Base-by-base conservation (phyloP, 2,797 vertebrate genomes). In the Pseudomugil tenellus region DNA sequence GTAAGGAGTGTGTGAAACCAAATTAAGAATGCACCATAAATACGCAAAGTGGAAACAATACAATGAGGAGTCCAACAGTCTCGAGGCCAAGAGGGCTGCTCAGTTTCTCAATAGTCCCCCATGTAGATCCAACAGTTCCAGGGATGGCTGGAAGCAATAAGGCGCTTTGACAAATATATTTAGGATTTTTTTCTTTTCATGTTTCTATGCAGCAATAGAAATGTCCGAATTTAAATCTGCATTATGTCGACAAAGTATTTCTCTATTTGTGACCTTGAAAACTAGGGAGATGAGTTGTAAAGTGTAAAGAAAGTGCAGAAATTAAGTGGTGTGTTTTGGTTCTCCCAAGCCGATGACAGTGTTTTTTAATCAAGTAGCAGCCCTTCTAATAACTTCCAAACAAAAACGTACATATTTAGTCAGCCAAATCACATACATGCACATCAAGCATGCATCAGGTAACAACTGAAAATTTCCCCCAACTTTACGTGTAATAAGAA, bases 1-100 rank as follows among this genome's bases (percentile, higher is more conserved):
- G 75, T 74, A 63, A 68, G 75, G 73, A 63, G 55, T 39, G 64
- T 37, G 85, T 86, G 83, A 88, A 89, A 88, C 83, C 79, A 91
- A 94, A 93, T 93, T 90, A 93, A 86, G 85, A 83, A 94, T 93
- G 91, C 92, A 77, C 81, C 73, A 85, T 93, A 94, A 93, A 94
- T 92, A 92, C 79, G 75, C 84, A 89, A 72, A 80, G 77, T 85
- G 84, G 87, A 90, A 90, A 92, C 90, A 92, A 90, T 81, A 85
- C 89, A 88, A 87, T 63, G 83, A 91, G 84, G 80, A 88, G 87
- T 85, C 83, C 83, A 89, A 83, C 81, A 84, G 86, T 86, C 89
- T 88, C 25, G 63, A 86, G 87, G 91, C 90, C 87, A 80, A 77
- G 70, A 83, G 84, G 79, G 77, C 78, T 67, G 64, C 79, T 79